Evolutionary conservation across 2,888 invertebrate genomes (phyloP).

Genomic region (Deilephila porcellus): DNA sequence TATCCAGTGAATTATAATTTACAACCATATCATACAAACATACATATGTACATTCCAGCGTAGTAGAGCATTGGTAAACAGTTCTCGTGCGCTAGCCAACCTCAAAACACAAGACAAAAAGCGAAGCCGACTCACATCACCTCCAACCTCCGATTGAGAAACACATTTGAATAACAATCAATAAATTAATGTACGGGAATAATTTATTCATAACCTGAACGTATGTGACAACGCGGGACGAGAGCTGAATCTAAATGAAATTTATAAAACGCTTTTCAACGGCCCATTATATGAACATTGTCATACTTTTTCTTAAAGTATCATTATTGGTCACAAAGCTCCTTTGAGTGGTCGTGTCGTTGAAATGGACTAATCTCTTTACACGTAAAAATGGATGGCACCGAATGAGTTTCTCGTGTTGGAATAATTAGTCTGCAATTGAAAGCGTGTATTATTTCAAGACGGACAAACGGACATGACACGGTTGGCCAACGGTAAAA

Average conservation of each 20-base stretch:
- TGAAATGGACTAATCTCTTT: slow-evolving; percentile 82
- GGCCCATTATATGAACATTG: slow-evolving; percentile 72
- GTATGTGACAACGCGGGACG: slow-evolving; percentile 74
- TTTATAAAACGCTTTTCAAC: slow-evolving; percentile 81
- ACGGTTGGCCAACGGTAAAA: slow-evolving; percentile 80
- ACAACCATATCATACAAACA: slow-evolving; percentile 50
- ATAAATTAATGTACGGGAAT: slow-evolving; percentile 82
- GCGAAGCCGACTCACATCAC: slow-evolving; percentile 74
- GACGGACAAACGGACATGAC: slow-evolving; percentile 78
- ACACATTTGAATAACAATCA: slow-evolving; percentile 84
- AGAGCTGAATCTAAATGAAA: slow-evolving; percentile 80
- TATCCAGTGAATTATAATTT: slow-evolving; percentile 51
- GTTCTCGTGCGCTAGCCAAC: slow-evolving; percentile 66
- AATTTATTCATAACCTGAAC: slow-evolving; percentile 80
- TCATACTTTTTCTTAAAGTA: slow-evolving; percentile 79
- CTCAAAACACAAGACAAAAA: slow-evolving; percentile 73
- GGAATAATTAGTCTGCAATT: slow-evolving; percentile 84
- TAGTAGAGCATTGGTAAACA: slow-evolving; percentile 62
- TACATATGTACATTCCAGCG: slow-evolving; percentile 34
- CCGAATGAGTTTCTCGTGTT: slow-evolving; percentile 83
- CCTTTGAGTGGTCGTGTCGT: slow-evolving; percentile 72
- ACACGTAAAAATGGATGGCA: slow-evolving; percentile 79
- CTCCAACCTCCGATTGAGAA: slow-evolving; percentile 83
- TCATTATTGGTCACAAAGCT: slow-evolving; percentile 81
- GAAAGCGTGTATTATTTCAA: slow-evolving; percentile 83